Evolutionary conservation across 1,140 invertebrate species (phyloP).

Genomic region (Drosophila ficusphila): DNA sequence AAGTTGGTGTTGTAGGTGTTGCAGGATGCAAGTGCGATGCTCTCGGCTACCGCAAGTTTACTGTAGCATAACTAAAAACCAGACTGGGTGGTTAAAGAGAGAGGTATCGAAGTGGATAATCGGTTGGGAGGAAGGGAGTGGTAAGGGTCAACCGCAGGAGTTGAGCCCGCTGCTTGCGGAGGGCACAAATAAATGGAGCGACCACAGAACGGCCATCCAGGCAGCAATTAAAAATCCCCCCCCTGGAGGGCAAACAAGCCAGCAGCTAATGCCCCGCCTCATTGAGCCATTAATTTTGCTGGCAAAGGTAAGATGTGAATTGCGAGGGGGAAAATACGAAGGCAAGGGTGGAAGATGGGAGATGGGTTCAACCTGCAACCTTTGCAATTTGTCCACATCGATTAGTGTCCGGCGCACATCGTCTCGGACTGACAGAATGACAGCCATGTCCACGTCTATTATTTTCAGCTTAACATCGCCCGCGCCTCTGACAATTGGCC

Average conservation of each 20-base stretch:
- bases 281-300: conserved; percentile 76
- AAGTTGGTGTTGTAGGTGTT: not conserved
- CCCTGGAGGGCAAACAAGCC: conserved; percentile 44
- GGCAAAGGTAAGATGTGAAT: conserved; percentile 48
- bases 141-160: conserved; percentile 32
- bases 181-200: conserved; percentile 60
- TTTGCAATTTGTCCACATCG: conserved; percentile 69
- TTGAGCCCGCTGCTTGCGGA: conserved; percentile 30
- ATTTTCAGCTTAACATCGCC: conserved; percentile 75
- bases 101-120: conserved; percentile 9
- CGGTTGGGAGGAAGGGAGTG: not conserved
- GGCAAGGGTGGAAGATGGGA: too few relatives aligned
- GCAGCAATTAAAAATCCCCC: conserved; percentile 70
- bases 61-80: conserved; percentile 25
- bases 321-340: too few relatives aligned
- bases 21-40: not conserved
- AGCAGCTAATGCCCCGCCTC: conserved; percentile 34
- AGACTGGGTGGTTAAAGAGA: not conserved
- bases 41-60: conserved; percentile 42
- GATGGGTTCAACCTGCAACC: conserved; percentile 15
- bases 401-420: conserved; percentile 69
- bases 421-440: conserved; percentile 66
- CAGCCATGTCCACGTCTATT: conserved; percentile 77
- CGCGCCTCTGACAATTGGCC: conserved; percentile 68
- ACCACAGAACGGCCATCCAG: conserved; percentile 55